Conservation (phyloP, 2,888 invertebrate species). For the Fragum fragum region DNA sequence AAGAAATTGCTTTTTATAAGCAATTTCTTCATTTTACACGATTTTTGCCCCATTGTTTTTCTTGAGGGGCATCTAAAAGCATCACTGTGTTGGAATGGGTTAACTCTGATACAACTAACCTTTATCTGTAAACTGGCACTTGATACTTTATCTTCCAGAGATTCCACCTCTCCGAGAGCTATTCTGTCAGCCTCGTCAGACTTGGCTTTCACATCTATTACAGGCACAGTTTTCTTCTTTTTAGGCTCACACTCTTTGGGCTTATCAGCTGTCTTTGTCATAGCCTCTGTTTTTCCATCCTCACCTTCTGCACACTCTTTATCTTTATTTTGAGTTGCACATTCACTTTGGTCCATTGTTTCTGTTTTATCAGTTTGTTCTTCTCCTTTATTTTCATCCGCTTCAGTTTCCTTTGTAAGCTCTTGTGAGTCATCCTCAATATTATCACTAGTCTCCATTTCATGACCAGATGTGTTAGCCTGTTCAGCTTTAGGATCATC, state of each 20-base stretch:
- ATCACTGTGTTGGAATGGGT: no score
- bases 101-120: no score
- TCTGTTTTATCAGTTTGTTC: constrained; percentile 39
- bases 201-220: constrained; percentile 88
- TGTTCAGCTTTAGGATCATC: constrained; percentile 38
- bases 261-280: constrained; percentile 20
- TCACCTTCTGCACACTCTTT: constrained; percentile 28
- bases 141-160: constrained; percentile 84
- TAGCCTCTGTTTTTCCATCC: constrained; percentile 30
- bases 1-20: no score
- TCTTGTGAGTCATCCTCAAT: constrained; percentile 8
- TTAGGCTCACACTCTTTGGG: constrained; percentile 51
- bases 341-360: constrained; percentile 11
- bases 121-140: constrained; percentile 86
- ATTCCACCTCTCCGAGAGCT: constrained; percentile 89
- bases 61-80: no score
- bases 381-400: constrained; percentile 25
- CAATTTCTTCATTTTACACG: no score
- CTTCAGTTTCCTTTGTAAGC: not conserved
- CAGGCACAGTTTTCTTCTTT: constrained; percentile 88
- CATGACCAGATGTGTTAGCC: not conserved
- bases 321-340: not conserved
- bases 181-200: constrained; percentile 93
- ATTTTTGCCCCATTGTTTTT: no score
- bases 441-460: not conserved